phyloP scores from a whole-genome alignment of 35 echinoderm and acorn worm genomes.

The Heliocidaris tuberculata region DNA sequence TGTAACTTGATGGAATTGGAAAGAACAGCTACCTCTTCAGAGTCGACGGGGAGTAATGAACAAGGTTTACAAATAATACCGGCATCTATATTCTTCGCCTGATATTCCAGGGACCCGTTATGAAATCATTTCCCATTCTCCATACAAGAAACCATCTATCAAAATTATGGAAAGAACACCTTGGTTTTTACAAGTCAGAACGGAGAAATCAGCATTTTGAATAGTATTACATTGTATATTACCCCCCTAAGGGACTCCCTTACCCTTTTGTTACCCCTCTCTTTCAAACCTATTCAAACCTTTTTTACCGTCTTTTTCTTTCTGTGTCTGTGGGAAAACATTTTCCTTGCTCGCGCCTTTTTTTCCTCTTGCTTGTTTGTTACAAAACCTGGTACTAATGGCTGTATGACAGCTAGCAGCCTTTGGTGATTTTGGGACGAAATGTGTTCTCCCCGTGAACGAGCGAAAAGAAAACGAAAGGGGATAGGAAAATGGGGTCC shows the following conservation, averaged over 20 bases:
- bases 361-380: background rate
- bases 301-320: background rate
- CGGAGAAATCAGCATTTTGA: background rate
- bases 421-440: conserved; percentile 10
- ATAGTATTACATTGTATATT: background rate
- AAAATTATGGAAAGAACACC: background rate
- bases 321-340: background rate
- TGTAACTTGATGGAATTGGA: background rate
- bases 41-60: background rate
- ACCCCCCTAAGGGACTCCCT: background rate
- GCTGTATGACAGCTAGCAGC: conserved; percentile 4
- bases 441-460: conserved; percentile 12
- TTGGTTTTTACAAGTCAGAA: background rate
- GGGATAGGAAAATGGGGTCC: conserved; percentile 30
- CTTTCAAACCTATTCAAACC: background rate
- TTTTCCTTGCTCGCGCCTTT: conserved; percentile 7
- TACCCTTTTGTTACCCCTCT: background rate
- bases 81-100: background rate
- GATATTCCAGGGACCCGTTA: background rate
- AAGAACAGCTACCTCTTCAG: background rate
- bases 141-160: background rate
- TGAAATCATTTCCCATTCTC: background rate
- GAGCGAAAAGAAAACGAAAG: conserved; percentile 26
- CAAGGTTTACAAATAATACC: background rate
- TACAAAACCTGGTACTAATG: conserved; percentile 15